These are phyloP conservation scores for Philopedon plagiatum DNA, from an alignment of 2,888 invertebrate species.

Conservation along the genomic window DNA sequence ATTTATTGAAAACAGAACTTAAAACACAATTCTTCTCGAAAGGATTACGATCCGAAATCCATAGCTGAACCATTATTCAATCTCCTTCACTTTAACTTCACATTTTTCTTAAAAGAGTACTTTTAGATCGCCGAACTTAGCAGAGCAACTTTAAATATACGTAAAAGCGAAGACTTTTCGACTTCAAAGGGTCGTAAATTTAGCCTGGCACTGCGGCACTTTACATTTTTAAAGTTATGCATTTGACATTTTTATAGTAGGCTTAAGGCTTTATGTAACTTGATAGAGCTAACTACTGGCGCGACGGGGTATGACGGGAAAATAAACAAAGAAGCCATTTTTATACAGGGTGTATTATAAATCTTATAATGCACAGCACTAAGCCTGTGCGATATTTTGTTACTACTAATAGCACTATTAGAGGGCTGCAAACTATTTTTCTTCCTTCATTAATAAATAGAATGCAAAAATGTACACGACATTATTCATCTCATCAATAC, in stretches of 20 bases:
- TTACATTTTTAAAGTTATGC: constrained; percentile 40
- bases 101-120: constrained; percentile 16
- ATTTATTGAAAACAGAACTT: background rate
- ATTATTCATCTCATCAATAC: too few species aligned
- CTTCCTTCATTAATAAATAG: too few species aligned
- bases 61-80: constrained; percentile 14
- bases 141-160: constrained; percentile 28
- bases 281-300: constrained; percentile 9
- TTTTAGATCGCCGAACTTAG: constrained; percentile 22
- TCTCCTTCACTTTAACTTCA: background rate
- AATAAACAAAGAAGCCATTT: constrained; percentile 10
- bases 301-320: constrained; percentile 4
- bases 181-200: constrained; percentile 39
- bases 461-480: too few species aligned
- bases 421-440: too few species aligned
- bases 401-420: too few species aligned
- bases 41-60: background rate
- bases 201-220: constrained; percentile 13
- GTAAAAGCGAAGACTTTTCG: constrained; percentile 6
- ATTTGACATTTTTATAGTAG: constrained; percentile 38
- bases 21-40: background rate
- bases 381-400: too few species aligned
- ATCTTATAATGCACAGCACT: too few species aligned
- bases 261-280: constrained; percentile 22
- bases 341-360: too few species aligned